Evolutionary conservation across 2,888 invertebrate genomes (phyloP).

Genomic region (Psococerastis gibbosa): DNA sequence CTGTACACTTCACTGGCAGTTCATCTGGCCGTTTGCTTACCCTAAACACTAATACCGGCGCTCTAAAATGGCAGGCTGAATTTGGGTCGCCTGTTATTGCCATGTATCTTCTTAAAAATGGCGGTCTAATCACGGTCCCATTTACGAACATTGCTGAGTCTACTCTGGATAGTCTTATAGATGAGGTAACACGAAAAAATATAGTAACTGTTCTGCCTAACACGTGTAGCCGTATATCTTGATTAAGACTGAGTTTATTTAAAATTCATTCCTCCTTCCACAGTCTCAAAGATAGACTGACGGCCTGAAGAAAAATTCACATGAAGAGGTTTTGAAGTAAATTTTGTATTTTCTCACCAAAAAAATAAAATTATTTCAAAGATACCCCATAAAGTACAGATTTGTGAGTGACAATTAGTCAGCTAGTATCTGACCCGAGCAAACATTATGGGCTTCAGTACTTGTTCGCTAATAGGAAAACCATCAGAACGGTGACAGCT

Average conservation of each 20-base stretch:
- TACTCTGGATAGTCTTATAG: constrained; percentile 44
- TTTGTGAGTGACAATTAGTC: too few species aligned
- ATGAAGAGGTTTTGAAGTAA: too few species aligned
- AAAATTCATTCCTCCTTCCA: background rate
- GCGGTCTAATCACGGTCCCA: constrained; percentile 64
- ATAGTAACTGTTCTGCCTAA: background rate
- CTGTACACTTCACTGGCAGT: constrained; percentile 77
- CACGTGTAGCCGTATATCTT: background rate
- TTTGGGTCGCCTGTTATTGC: constrained; percentile 81
- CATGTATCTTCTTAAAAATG: constrained; percentile 56
- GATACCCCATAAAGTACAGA: too few species aligned
- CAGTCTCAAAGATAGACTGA: background rate
- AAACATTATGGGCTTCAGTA: too few species aligned
- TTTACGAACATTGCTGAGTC: constrained; percentile 80
- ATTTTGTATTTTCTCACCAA: too few species aligned
- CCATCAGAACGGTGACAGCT: too few species aligned
- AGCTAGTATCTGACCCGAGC: too few species aligned
- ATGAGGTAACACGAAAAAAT: constrained; percentile 17
- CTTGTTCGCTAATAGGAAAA: too few species aligned
- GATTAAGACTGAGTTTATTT: background rate
- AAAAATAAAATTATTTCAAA: too few species aligned
- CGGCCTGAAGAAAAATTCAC: too few species aligned
- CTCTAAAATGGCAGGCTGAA: constrained; percentile 71
- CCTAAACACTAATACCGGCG: constrained; percentile 53
- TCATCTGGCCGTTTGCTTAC: constrained; percentile 74